phyloP scores from a whole-genome alignment of 2,888 invertebrate species.

The Aleiodes leptofemur region DNA sequence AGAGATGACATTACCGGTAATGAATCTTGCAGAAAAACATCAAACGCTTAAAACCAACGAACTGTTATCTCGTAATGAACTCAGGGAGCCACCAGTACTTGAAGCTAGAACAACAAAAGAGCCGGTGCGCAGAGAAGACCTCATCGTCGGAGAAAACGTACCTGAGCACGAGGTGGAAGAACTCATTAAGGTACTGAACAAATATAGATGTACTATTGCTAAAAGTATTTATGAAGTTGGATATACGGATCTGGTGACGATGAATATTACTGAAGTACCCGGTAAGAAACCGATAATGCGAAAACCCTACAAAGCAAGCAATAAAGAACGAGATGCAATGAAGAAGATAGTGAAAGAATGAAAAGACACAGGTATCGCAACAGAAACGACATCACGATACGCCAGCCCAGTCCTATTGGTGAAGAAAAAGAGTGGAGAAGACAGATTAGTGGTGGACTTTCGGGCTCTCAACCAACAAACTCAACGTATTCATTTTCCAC shows the following conservation, averaged over 20 bases:
- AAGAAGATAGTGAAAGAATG: slow-evolving; percentile 42
- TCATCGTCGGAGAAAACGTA: slow-evolving; percentile 18
- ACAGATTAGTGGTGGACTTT: slow-evolving; percentile 48
- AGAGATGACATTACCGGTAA: slow-evolving; percentile 7
- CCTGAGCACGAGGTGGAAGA: slow-evolving; percentile 29
- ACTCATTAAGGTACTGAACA: slow-evolving; percentile 1
- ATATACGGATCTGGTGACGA: slow-evolving; percentile 22
- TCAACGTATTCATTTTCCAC: slow-evolving; percentile 5
- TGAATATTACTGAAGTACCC: slow-evolving; percentile 24
- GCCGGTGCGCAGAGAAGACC: slow-evolving; percentile 8
- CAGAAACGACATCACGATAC: slow-evolving; percentile 42
- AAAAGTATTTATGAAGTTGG: slow-evolving; percentile 3
- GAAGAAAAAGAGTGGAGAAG: slow-evolving; percentile 46
- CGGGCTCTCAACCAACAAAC: slow-evolving; percentile 36
- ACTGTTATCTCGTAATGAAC: neutral
- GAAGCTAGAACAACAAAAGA: neutral
- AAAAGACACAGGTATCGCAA: slow-evolving; percentile 35
- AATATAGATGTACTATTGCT: slow-evolving; percentile 11
- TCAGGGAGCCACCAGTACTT: too few relatives aligned
- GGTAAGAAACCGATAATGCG: slow-evolving; percentile 9
- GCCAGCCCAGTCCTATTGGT: slow-evolving; percentile 54
- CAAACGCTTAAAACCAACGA: neutral
- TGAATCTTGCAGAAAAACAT: slow-evolving; percentile 1
- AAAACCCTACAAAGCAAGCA: slow-evolving; percentile 11
- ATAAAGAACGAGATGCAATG: slow-evolving; percentile 33